Evolutionary conservation across 2,797 vertebrate species (phyloP), one percentile per base, ranked within the genome.

Genomic region (Eupleurogrammus muticus): DNA sequence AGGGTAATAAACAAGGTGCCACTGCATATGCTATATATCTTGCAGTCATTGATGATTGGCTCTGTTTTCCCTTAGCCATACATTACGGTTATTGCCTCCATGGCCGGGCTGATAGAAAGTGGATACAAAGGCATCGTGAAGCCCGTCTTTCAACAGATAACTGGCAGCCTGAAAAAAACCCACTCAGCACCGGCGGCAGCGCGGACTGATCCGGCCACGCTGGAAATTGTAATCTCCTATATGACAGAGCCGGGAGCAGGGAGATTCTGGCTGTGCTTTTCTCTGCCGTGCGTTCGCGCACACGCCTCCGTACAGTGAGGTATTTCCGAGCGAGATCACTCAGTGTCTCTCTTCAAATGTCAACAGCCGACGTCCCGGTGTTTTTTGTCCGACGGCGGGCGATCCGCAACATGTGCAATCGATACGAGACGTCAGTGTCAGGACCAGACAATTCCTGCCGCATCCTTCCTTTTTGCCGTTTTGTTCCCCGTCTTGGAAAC

Each of bases 41-140:
- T 89, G 86, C 88, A 93, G 92, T 93, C 93, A 93, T 91, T 92
- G 90, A 93, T 93, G 94, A 95, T 95, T 94, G 94, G 92, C 92
- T 93, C 91, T 91, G 90, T 91, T 90, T 91, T 93, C 90, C 90
- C 85, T 91, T 88, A 92, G 92, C 92, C 88, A 93, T 95, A 94
- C 92, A 94, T 95, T 95, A 92, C 89, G 81, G 92, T 94, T 94
- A 95, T 93, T 93, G 92, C 93, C 87, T 89, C 87, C 80, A 77
- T 80, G 86, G 90, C 87, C 80, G 66, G 90, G 84, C 85, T 91
- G 93, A 94, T 93, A 94, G 92, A 85, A 86, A 92, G 87, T 73
- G 90, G 91, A 93, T 92, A 90, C 89, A 91, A 90, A 90, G 86
- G 91, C 92, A 92, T 88, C 74, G 85, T 77, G 79, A 85, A 90